phyloP scores from a whole-genome alignment of 2,797 vertebrate genomes.

The Spheniscus humboldti region DNA sequence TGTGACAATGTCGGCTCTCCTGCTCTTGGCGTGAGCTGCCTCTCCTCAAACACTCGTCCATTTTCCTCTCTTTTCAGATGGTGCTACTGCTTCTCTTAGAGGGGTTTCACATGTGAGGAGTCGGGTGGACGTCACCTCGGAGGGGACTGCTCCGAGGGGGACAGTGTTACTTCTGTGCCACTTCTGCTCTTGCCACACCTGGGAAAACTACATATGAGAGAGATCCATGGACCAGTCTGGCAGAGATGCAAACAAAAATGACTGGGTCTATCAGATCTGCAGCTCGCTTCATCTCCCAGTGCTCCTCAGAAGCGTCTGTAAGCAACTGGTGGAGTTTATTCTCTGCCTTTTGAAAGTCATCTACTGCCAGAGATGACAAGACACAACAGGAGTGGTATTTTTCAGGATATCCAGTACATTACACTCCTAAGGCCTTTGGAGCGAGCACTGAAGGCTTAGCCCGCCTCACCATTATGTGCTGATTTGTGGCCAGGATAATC shows the following conservation, averaged over 20 bases:
- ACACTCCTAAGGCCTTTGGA: background rate
- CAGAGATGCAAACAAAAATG: background rate
- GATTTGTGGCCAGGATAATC: background rate
- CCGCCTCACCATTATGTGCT: accelerated
- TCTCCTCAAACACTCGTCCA: background rate
- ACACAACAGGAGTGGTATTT: background rate
- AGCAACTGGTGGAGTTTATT: background rate
- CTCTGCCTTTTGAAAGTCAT: background rate
- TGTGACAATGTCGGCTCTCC: background rate
- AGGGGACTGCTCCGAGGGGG: background rate
- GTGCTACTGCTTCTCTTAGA: accelerated
- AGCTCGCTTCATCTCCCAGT: background rate
- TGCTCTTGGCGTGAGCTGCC: background rate
- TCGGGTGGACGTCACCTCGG: accelerated
- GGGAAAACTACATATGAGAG: background rate
- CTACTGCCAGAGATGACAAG: background rate
- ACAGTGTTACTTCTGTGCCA: background rate
- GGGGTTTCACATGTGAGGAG: background rate
- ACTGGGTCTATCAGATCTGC: background rate
- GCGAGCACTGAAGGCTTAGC: background rate
- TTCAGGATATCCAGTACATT: background rate
- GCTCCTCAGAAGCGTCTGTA: background rate
- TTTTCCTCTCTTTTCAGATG: background rate
- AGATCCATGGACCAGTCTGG: background rate
- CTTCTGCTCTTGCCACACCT: background rate